Evolutionary conservation across 1,140 invertebrate species (phyloP).

Genomic region (Drosophila persimilis): DNA sequence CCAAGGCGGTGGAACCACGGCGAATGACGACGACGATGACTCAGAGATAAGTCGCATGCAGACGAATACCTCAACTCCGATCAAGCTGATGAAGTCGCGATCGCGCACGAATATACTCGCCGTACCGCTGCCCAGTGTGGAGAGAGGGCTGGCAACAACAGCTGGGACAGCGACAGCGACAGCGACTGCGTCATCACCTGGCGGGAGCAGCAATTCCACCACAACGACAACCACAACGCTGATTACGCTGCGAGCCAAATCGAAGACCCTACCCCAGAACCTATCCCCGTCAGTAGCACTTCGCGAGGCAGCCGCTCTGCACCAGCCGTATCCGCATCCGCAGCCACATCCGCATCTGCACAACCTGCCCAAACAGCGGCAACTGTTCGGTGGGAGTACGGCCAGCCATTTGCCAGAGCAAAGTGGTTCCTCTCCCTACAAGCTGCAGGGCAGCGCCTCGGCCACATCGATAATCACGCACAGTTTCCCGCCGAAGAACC

Average conservation of each 20-base stretch:
- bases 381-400: conserved; percentile 68
- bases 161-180: too few species aligned
- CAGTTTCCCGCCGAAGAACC: conserved; percentile 80
- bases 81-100: conserved; percentile 82
- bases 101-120: conserved; percentile 81
- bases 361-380: conserved; percentile 41
- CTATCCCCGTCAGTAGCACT: conserved; percentile 77
- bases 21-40: conserved; percentile 74
- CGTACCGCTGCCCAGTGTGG: conserved; percentile 70
- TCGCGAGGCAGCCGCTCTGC: conserved; percentile 67
- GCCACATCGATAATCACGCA: conserved; percentile 69
- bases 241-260: conserved; percentile 84
- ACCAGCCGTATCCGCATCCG: conserved; percentile 23
- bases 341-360: conserved; percentile 23
- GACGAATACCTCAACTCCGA: conserved; percentile 82
- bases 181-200: too few species aligned
- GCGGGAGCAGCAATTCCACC: conserved; percentile 42
- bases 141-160: conserved; percentile 56
- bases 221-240: conserved; percentile 82
- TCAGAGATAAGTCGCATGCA: conserved; percentile 82
- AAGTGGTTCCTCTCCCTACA: conserved; percentile 45
- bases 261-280: conserved; percentile 85
- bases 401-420: conserved; percentile 39
- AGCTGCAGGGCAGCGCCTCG: conserved; percentile 63
- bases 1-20: neutral